Base-by-base conservation (phyloP, 1,140 invertebrate genomes). In the Zaprionus camerounensis region DNA sequence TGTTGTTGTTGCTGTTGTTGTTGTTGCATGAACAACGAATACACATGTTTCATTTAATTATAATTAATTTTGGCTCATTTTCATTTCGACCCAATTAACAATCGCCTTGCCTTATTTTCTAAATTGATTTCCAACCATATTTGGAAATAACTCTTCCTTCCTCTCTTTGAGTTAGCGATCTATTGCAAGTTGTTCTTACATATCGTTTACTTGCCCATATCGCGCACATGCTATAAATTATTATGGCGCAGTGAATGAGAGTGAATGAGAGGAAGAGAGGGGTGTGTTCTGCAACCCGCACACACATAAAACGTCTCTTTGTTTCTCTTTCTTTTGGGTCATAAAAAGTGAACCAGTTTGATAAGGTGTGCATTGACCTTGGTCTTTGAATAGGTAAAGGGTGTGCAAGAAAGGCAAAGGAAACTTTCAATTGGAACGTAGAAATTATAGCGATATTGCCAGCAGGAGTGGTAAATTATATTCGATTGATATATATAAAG, bases 11-110 rank as follows among this genome's bases (percentile, higher is more conserved):
- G 57, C 70, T 86, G 69, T 74, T 78, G 65, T 74, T 78, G 68
- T 76, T 87, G 80, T 65, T 65, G 85, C 84, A 88, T 88, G 81
- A 80, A 62, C 81, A 82, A 82, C 76, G 69, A 31, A 31, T 81
- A 56, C 65, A 61, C 34, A 61, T 72, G 49, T 76, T 74, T 69
- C 28, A 55, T 64, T 73, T 83, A 86, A 81, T 69, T 73, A 81
- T 17, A 11, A 51, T 51, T 51, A 24, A 51, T 22, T 51, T 51
- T 51, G 7, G 20, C 11, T 51, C 46, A 24, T 51, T 51, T 51
- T 51, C 46, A 51, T 51, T 51, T 13, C 46, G 46, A 51, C 20
- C 11, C 46, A 51, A 51, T 51, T 51, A 51, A 51, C 46, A 15
- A 49, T 17, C 41, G 41, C 46, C 46, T 51, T 20, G 46, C 46